Percentiles rank a stretch among this genome's conserved stretches.
Conservation (phyloP, 2,797 vertebrate species). For the Squalus acanthias region DNA sequence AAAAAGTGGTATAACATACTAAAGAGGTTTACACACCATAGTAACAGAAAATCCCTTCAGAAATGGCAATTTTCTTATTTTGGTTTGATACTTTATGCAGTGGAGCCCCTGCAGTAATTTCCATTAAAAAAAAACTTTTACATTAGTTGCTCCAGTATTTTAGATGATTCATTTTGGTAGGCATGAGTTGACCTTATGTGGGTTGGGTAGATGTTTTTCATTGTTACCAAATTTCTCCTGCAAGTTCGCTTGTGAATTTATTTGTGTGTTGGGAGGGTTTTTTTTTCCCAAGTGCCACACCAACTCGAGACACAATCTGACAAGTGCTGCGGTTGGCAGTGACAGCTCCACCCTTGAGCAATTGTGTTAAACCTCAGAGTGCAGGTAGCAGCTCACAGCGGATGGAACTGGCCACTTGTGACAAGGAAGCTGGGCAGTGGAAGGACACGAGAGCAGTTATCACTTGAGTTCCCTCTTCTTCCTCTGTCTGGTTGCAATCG, state of each 20-base stretch:
- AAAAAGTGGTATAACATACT: background rate
- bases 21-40: background rate
- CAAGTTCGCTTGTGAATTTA: background rate
- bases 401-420: background rate
- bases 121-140: background rate
- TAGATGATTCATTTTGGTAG: background rate
- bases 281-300: background rate
- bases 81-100: background rate
- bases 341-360: constrained; percentile 24
- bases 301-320: background rate
- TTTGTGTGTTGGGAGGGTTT: no score
- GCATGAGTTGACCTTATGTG: background rate
- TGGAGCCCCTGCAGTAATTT: background rate
- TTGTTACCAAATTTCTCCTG: background rate
- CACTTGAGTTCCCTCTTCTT: background rate
- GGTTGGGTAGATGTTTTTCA: background rate
- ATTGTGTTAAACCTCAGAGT: no score
- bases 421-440: background rate
- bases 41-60: no score
- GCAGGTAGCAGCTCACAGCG: background rate
- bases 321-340: background rate
- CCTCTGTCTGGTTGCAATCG: background rate
- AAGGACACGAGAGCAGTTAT: background rate
- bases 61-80: background rate
- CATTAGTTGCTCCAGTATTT: background rate